Evolutionary conservation across 2,113 vertebrate genomes (phyloP).

Genomic region (Sclerurus mexicanus): DNA sequence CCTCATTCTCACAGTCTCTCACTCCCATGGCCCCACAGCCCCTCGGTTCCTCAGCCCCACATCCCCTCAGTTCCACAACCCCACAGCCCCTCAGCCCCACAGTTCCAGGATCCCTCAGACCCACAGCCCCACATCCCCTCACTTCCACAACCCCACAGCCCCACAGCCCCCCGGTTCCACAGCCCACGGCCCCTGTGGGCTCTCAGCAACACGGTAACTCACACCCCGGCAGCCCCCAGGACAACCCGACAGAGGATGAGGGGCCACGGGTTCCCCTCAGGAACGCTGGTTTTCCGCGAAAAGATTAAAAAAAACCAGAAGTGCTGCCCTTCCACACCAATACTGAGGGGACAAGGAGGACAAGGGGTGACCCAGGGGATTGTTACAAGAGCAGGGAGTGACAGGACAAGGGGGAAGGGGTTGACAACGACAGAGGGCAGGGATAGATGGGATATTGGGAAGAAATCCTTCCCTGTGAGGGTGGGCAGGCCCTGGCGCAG

Average conservation of each 20-base stretch:
- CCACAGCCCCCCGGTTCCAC: no score
- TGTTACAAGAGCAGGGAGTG: neutral
- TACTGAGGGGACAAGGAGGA: neutral
- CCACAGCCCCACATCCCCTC: neutral
- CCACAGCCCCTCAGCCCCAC: no score
- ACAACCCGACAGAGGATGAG: no score
- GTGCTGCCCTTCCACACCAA: rapidly evolving
- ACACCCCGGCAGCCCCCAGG: rapidly evolving
- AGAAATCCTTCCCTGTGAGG: neutral
- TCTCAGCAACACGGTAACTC: no score
- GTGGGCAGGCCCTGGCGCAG: neutral
- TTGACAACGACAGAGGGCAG: rapidly evolving
- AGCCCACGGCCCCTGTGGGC: neutral
- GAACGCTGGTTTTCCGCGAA: neutral
- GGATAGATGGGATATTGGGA: neutral
- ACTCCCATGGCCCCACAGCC: no score
- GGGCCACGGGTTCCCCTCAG: rapidly evolving
- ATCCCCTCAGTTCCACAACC: no score
- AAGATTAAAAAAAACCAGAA: neutral
- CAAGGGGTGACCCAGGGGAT: neutral
- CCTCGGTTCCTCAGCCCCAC: neutral
- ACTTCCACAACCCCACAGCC: no score
- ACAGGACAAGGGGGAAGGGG: neutral
- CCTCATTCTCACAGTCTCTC: no score
- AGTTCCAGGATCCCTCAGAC: neutral